phyloP scores from a whole-genome alignment of 2,888 invertebrate species.

The Stegana nigrithorax region DNA sequence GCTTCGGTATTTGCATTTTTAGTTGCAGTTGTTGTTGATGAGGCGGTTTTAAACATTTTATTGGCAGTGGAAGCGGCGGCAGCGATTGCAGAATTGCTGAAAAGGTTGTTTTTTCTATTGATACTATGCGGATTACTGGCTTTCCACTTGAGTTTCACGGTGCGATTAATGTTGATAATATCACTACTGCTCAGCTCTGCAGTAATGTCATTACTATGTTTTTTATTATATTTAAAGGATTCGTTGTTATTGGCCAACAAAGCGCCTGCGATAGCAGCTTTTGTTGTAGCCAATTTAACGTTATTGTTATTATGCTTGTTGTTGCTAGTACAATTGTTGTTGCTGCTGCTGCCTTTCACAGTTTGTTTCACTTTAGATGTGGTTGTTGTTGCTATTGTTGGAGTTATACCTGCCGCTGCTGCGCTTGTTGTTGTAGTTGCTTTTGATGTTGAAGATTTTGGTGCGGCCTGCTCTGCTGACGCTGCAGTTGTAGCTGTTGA shows the following conservation, averaged over 20 bases:
- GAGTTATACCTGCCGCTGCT: not conserved
- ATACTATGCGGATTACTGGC: conserved; percentile 23
- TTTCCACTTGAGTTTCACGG: conserved; percentile 32
- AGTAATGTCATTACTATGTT: conserved; percentile 33
- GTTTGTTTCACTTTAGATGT: conserved; percentile 21
- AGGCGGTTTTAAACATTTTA: conserved; percentile 61
- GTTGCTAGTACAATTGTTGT: conserved; percentile 19
- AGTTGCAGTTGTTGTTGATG: too few species aligned
- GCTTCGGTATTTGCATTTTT: conserved; percentile 37
- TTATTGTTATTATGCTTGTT: conserved; percentile 37
- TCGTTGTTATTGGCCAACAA: conserved; percentile 45
- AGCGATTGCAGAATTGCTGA: conserved; percentile 32
- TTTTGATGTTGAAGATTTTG: conserved; percentile 28
- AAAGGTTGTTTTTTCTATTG: conserved; percentile 30
- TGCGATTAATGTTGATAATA: conserved; percentile 26
- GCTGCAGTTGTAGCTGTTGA: conserved; percentile 21
- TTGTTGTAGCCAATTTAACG: conserved; percentile 37
- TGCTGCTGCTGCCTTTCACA: conserved; percentile 31
- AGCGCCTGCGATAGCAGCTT: conserved; percentile 33
- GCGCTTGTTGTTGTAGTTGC: conserved; percentile 26
- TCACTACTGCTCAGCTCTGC: conserved; percentile 23
- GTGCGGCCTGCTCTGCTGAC: conserved; percentile 32
- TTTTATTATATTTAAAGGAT: conserved; percentile 39
- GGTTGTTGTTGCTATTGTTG: too few species aligned
- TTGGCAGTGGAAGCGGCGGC: conserved; percentile 42